phyloP scores from a whole-genome alignment of 2,113 vertebrate species.

The Pteropus alecto region DNA sequence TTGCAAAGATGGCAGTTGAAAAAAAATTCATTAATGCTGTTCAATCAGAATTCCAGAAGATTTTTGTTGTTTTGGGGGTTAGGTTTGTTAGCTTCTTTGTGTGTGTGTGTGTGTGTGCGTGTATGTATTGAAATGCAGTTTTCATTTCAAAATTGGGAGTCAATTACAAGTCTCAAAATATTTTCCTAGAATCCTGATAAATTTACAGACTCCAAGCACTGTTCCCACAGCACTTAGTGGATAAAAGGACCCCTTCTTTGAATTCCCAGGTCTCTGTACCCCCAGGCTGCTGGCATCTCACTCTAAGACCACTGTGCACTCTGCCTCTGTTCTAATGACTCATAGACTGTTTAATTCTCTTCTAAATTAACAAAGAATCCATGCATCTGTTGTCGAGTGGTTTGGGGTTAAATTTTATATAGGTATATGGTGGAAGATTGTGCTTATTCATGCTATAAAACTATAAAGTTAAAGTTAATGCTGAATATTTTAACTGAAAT shows the following conservation, averaged over 20 bases:
- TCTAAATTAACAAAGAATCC: neutral
- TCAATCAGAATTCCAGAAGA: neutral
- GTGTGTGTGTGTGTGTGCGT: neutral
- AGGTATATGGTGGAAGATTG: neutral
- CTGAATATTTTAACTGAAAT: neutral
- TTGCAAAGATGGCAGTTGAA: neutral
- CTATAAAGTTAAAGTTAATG: neutral
- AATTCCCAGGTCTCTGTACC: no score
- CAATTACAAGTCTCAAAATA: neutral
- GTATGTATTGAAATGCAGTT: neutral
- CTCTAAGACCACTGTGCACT: accelerated
- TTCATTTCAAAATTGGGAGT: neutral
- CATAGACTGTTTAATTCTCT: neutral
- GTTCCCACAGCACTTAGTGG: accelerated
- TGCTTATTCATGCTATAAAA: neutral
- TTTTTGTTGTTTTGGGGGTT: neutral
- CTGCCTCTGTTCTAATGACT: neutral
- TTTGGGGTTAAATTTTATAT: constrained; percentile 7
- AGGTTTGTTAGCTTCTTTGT: neutral
- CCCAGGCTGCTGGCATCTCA: accelerated
- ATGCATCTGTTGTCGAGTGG: neutral
- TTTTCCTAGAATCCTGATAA: neutral
- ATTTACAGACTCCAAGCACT: no score
- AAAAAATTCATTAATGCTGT: neutral
- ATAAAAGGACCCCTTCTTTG: accelerated